Base-by-base conservation (phyloP, 2,888 invertebrate genomes). In the Atrina japonica region DNA sequence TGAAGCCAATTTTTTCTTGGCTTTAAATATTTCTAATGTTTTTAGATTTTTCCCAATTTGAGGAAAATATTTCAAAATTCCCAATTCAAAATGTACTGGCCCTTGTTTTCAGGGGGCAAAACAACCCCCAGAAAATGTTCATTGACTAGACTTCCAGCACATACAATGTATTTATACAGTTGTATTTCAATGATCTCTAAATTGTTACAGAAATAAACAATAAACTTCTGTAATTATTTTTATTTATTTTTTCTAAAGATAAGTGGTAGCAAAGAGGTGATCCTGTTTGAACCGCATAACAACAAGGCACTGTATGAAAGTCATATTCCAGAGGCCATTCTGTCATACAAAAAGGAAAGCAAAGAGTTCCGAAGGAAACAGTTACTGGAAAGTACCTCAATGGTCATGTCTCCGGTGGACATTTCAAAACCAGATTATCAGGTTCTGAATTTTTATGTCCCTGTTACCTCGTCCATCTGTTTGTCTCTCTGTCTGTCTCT, bases 371-470 rank as follows among this genome's bases (percentile, higher is more conserved):
- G 70, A 0, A 77, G 89, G 11, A 78, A 82, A 47, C 60, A 53
- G 16, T 71, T 89, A 45, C 70, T 85, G 49, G 87, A 89, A 59
- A 88, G 85, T 63, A 89, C 89, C 14, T 85, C 88, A 11, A 87
- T 89, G 87, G 88, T 89, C 29, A 89, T 89, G 89, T 87, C 89
- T 16, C 88, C 88, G 56, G 83, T 89, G 29, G 88, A 89, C 66
- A 79, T 88, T 11, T 50, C 56, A 3, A 78, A 85, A 6, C 88
- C 87, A 27, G 77, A 89, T 71, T 79, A 86, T 55, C 50, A 88
- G 81, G 89, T 88, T 71, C 59, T 66, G 23, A 29, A 11, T 55
- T n/a, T 23, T 21, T 47, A 6, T 29, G 21, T 5, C 25, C 40
- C 21, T 5, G 1, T n/a, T n/a, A n/a, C n/a, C n/a, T n/a, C 11